Percentiles rank a stretch among this genome's conserved stretches.
Conservation (phyloP, 2,113 vertebrate genomes). For the Zosterops hypoxanthus region DNA sequence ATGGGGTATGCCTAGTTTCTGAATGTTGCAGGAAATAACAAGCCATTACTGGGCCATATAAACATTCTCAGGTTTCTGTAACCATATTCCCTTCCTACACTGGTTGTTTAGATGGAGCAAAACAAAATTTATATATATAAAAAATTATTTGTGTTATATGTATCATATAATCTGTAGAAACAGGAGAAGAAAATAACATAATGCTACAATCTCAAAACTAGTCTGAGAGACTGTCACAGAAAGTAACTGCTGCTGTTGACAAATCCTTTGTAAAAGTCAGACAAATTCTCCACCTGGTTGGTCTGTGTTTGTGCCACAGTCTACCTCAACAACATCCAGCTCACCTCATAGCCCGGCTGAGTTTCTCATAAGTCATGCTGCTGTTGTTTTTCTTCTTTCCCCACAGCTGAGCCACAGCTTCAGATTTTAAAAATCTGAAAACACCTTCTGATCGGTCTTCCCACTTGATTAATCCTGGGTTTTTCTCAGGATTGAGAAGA, state of each 20-base stretch:
- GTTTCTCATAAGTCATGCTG: conserved; percentile 98
- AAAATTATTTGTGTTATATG: background rate
- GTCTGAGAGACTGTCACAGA: background rate
- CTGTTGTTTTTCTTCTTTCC: conserved; percentile 99
- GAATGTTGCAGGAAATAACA: background rate
- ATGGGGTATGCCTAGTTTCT: background rate
- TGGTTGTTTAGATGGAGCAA: background rate
- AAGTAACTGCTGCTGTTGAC: background rate
- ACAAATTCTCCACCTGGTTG: background rate
- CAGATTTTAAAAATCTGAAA: conserved; percentile 96
- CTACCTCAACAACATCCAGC: background rate
- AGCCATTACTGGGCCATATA: background rate
- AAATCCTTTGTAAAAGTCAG: background rate
- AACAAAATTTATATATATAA: background rate
- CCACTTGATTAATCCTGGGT: conserved; percentile 97
- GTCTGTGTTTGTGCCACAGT: background rate
- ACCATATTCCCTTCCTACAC: background rate
- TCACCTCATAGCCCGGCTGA: conserved; percentile 98
- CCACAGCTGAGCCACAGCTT: conserved; percentile 97
- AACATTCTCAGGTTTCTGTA: background rate
- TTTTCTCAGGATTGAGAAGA: conserved; percentile 92
- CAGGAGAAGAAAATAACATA: background rate
- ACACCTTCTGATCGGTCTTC: conserved; percentile 93
- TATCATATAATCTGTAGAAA: background rate
- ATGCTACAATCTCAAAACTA: background rate